These are phyloP conservation scores for Saccostrea echinata DNA, from an alignment of 1,140 invertebrate genomes.

Conservation along the genomic window DNA sequence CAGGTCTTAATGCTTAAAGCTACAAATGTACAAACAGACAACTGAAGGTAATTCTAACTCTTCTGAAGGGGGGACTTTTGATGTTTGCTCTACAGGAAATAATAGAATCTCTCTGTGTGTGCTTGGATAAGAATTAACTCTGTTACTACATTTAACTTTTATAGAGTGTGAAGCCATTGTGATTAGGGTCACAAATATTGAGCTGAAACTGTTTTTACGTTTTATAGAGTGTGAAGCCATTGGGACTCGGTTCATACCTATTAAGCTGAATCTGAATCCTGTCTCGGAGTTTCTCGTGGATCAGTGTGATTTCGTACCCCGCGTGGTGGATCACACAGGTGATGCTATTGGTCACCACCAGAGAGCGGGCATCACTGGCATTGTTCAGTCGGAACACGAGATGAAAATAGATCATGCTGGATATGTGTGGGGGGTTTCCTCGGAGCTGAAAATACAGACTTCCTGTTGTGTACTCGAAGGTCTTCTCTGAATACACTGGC, in stretches of 20 bases:
- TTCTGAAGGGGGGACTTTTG: too few species aligned
- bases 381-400: conserved; percentile 45
- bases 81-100: too few species aligned
- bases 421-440: conserved; percentile 50
- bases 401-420: conserved; percentile 57
- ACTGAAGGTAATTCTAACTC: too few species aligned
- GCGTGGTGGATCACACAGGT: conserved; percentile 46
- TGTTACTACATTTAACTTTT: too few species aligned
- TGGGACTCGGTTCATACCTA: conserved; percentile 26
- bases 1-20: too few species aligned
- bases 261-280: conserved; percentile 53
- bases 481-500: conserved; percentile 31
- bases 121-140: too few species aligned
- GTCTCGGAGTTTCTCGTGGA: conserved; percentile 56
- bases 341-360: conserved; percentile 20
- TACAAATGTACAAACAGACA: too few species aligned
- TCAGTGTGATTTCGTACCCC: conserved; percentile 46
- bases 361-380: conserved; percentile 32
- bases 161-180: too few species aligned
- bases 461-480: background rate
- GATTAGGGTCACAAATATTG: too few species aligned
- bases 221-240: background rate
- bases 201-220: too few species aligned
- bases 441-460: conserved; percentile 53
- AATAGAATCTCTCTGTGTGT: too few species aligned